Conservation (phyloP, 2,888 invertebrate genomes). For the Dicyrtoma fusca region DNA sequence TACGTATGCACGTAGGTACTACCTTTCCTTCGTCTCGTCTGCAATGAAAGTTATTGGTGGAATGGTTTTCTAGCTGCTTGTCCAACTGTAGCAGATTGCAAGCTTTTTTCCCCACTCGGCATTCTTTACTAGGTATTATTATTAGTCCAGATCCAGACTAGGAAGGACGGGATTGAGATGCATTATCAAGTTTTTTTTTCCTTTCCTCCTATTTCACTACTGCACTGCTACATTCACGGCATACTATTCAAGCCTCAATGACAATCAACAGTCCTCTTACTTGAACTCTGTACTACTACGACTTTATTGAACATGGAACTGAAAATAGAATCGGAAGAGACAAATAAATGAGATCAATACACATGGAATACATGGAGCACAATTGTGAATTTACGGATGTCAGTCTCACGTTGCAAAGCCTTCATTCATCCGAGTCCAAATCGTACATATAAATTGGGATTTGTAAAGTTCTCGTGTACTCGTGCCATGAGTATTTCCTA, state of each 20-base stretch:
- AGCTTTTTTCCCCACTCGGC: not conserved
- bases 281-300: too few relatives aligned
- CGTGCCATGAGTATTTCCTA: too few relatives aligned
- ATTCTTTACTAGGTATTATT: not conserved
- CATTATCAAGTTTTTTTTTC: not conserved
- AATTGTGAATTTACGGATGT: slow-evolving; percentile 22
- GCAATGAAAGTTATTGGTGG: slow-evolving; percentile 1
- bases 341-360: slow-evolving; percentile 29
- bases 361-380: not conserved
- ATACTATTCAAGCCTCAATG: not conserved
- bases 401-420: slow-evolving; percentile 19
- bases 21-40: not conserved
- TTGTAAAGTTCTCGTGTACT: too few relatives aligned
- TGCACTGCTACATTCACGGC: not conserved
- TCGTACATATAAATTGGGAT: too few relatives aligned
- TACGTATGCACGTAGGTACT: not conserved
- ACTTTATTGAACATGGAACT: too few relatives aligned
- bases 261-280: not conserved
- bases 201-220: slow-evolving; percentile 7
- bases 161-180: not conserved
- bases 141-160: not conserved
- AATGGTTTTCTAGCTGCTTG: slow-evolving; percentile 1
- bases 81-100: slow-evolving; percentile 5
- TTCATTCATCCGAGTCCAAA: not conserved
- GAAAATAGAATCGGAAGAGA: not conserved